A percentile compares a stretch with the other conserved stretches of the same genome.
Conservation (phyloP, 2,888 invertebrate genomes). For the Choristoneura rosaceana region DNA sequence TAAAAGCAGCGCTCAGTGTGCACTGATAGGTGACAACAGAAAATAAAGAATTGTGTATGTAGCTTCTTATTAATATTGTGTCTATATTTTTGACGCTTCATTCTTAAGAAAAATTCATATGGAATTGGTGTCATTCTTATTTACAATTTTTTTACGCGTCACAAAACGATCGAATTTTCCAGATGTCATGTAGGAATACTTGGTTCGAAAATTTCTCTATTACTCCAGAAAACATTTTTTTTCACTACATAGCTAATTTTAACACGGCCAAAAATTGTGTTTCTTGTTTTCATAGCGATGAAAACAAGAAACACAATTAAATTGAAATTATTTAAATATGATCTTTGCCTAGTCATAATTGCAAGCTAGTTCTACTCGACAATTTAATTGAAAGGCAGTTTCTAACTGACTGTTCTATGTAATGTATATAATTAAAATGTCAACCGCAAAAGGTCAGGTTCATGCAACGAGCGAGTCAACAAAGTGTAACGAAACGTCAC, state of each 20-base stretch:
- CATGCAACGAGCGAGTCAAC: conserved; percentile 10
- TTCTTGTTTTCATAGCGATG: not conserved
- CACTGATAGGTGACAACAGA: not conserved
- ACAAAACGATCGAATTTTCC: not conserved
- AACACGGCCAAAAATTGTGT: not conserved
- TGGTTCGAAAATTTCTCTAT: not conserved
- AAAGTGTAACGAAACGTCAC: conserved; percentile 11
- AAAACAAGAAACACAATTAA: not conserved
- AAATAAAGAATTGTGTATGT: not conserved
- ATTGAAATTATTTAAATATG: not conserved
- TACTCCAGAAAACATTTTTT: not conserved
- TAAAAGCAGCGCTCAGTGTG: conserved; percentile 47
- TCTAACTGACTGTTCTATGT: not conserved
- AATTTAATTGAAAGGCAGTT: conserved; percentile 1
- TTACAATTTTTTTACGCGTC: not conserved
- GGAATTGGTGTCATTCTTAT: not conserved
- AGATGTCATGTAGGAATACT: not conserved
- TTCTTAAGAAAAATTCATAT: not conserved
- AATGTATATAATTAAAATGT: conserved; percentile 11
- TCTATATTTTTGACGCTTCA: not conserved
- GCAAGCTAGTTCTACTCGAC: not conserved
- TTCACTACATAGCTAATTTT: not conserved
- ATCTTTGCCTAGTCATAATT: not conserved
- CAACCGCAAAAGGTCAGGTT: conserved; percentile 13
- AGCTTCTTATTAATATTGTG: not conserved